phyloP scores from a whole-genome alignment of 1,140 invertebrate species.

The Drosophila punjabiensis region DNA sequence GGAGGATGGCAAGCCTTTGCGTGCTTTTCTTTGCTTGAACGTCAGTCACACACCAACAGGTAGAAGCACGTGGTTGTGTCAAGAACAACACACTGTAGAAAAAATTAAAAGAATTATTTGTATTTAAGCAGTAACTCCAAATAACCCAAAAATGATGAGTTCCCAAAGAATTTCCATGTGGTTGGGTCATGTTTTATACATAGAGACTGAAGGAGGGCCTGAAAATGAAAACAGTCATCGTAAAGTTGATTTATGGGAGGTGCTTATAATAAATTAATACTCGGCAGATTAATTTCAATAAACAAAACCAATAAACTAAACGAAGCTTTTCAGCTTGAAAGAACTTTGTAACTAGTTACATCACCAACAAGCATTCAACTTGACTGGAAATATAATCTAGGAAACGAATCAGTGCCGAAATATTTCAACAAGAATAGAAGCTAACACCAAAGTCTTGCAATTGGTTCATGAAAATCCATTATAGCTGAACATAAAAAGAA shows the following conservation, averaged over 20 bases:
- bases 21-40: conserved; percentile 32
- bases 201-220: neutral
- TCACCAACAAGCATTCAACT: neutral
- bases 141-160: neutral
- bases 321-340: neutral
- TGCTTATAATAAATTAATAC: neutral
- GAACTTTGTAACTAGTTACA: neutral
- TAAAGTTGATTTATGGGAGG: neutral
- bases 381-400: neutral
- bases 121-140: neutral
- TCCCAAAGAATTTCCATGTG: neutral
- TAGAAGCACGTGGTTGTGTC: conserved; percentile 25
- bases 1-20: conserved; percentile 23
- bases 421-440: neutral
- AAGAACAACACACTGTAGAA: conserved; percentile 15
- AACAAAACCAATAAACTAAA: neutral
- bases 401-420: no score
- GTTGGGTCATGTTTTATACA: conserved; percentile 1
- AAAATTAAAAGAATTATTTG: neutral
- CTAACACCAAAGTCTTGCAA: no score
- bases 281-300: neutral
- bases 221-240: neutral
- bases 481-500: no score
- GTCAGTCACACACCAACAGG: conserved; percentile 27
- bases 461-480: no score